Evolutionary conservation across 2,113 vertebrate species (phyloP).

Genomic region (Anoplopoma fimbria): DNA sequence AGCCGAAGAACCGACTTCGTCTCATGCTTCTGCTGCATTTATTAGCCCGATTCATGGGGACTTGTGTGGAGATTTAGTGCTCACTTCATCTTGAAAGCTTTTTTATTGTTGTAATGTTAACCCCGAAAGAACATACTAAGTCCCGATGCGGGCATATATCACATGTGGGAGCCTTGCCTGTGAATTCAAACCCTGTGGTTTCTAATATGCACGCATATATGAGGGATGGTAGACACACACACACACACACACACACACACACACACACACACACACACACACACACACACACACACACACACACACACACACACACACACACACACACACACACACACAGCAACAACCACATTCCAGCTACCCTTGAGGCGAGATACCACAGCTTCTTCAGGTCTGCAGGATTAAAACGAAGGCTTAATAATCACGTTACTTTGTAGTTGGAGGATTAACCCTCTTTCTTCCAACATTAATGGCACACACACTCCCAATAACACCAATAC

Average conservation of each 20-base stretch:
- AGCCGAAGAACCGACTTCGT: slow-evolving; percentile 61
- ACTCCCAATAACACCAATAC: slow-evolving; percentile 7
- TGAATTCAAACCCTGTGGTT: slow-evolving; percentile 53
- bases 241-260: slow-evolving; percentile 20
- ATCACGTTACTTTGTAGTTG: slow-evolving; percentile 60
- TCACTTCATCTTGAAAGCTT: slow-evolving; percentile 82
- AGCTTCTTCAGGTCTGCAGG: slow-evolving; percentile 58
- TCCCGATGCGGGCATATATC: slow-evolving; percentile 69
- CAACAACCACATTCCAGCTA: slow-evolving; percentile 30
- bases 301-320: neutral
- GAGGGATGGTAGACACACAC: slow-evolving; percentile 26
- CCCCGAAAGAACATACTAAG: slow-evolving; percentile 72
- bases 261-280: slow-evolving; percentile 5
- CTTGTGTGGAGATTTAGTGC: slow-evolving; percentile 77
- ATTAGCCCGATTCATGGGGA: slow-evolving; percentile 72
- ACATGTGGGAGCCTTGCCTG: slow-evolving; percentile 48
- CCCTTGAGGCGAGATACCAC: slow-evolving; percentile 48
- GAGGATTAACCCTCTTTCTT: slow-evolving; percentile 63
- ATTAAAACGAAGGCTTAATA: slow-evolving; percentile 68
- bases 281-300: slow-evolving; percentile 18
- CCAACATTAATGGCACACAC: slow-evolving; percentile 48
- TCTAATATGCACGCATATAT: slow-evolving; percentile 51
- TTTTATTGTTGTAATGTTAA: slow-evolving; percentile 85
- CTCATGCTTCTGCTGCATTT: slow-evolving; percentile 68
- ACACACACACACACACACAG: slow-evolving; percentile 17